phyloP scores from a whole-genome alignment of 2,888 invertebrate species.

The Habroteleia sp. region DNA sequence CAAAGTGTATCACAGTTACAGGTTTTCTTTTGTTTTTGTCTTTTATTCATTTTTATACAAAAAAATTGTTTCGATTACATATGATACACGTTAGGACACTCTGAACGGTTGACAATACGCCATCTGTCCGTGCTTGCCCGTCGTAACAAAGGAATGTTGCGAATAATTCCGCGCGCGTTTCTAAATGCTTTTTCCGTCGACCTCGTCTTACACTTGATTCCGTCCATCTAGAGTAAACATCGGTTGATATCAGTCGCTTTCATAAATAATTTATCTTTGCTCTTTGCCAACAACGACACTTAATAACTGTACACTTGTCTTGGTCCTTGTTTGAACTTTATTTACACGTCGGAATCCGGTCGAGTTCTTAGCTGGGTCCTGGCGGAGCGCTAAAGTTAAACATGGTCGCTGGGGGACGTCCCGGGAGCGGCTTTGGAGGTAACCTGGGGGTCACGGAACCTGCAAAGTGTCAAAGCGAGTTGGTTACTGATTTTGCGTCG shows the following conservation, averaged over 20 bases:
- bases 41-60: constrained; percentile 68
- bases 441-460: constrained; percentile 78
- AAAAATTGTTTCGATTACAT: constrained; percentile 77
- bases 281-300: constrained; percentile 52
- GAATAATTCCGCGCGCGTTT: constrained; percentile 19
- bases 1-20: constrained; percentile 80
- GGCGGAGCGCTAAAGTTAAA: constrained; percentile 79
- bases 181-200: constrained; percentile 42
- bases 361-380: constrained; percentile 75
- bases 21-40: constrained; percentile 22
- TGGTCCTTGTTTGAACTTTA: constrained; percentile 29
- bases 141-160: constrained; percentile 51
- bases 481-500: no score
- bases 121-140: constrained; percentile 1
- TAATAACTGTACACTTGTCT: constrained; percentile 64
- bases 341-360: constrained; percentile 35
- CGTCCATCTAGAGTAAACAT: constrained; percentile 44
- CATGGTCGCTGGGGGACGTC: constrained; percentile 78
- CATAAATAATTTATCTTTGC: constrained; percentile 51
- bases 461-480: constrained; percentile 45
- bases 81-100: constrained; percentile 73
- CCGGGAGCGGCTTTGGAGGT: constrained; percentile 78
- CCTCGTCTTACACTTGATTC: no score
- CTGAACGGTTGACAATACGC: constrained; percentile 69
- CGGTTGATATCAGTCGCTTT: constrained; percentile 42